Evolutionary conservation across 2,797 vertebrate genomes (phyloP), one percentile per base, ranked within the genome.

Genomic region (Eurystomus glaucurus): DNA sequence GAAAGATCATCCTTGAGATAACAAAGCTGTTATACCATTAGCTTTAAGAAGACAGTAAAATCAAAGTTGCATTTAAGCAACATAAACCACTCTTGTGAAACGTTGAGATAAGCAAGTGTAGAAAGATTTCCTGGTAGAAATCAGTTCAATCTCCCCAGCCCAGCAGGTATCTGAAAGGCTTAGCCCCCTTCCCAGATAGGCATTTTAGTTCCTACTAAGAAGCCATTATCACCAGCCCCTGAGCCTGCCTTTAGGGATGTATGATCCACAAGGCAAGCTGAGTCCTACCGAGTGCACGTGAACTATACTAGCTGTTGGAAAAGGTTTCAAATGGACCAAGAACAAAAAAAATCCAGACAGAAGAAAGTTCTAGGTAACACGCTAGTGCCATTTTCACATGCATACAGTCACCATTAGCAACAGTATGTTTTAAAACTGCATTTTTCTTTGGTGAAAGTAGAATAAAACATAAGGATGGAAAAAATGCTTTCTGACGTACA

Each of bases 11-110:
- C 55, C n/a, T 51, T 51, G 19, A 33, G 31, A 48, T 14, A 77
- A 57, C 50, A 23, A 51, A 14, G 48, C 16, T 37, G 25, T 52
- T 62, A 21, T 0, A 43, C 26, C 15, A 26, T 31, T 28, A 65
- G 41, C 31, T 60, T 65, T 35, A 82, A 15, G 19, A 69, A 45
- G 26, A 7, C n/a, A 55, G 21, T 52, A 80, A 82, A 93, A 91
- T 78, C 75, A 54, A 84, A 80, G 46, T 11, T 50, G 10, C 39
- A 48, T 65, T 94, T 93, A 86, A 81, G 72, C 21, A 92, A 84
- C 33, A 35, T 25, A 71, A 88, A 54, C 21, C 26, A 25, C 65
- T 31, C 61, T 95, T 94, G 72, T 46, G 85, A 84, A 96, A 94
- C 62, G 10, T 12, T 14, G 4, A 81, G 52, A 75, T 29, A 84